Conservation (phyloP, 2,797 vertebrate species). For the Sebastes steindachneri region DNA sequence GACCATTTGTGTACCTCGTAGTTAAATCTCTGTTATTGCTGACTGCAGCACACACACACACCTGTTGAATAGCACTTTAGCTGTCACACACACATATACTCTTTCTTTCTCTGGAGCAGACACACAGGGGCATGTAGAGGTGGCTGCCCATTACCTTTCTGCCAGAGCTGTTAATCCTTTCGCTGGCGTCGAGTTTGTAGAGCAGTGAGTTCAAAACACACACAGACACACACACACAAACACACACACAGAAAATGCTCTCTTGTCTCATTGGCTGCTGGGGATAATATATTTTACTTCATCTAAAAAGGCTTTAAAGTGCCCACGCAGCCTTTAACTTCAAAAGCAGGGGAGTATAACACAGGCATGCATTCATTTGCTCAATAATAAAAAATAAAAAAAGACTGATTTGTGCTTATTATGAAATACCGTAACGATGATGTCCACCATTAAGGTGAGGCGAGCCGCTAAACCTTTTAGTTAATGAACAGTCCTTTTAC, state of each 20-base stretch:
- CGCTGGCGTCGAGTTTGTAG: constrained; percentile 18
- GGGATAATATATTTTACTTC: constrained; percentile 48
- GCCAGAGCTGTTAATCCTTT: constrained; percentile 41
- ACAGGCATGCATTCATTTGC: constrained; percentile 30
- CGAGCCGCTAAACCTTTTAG: too few species aligned
- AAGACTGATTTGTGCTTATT: not conserved
- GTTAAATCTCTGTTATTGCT: constrained; percentile 44
- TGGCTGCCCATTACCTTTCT: constrained; percentile 44
- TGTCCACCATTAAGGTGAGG: not conserved
- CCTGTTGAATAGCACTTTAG: constrained; percentile 54
- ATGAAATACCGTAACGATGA: not conserved
- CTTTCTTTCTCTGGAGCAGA: not conserved
- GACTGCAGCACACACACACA: constrained; percentile 44
- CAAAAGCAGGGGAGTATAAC: constrained; percentile 35
- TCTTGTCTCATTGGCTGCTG: constrained; percentile 21
- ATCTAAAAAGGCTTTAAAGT: constrained; percentile 49
- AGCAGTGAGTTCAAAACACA: constrained; percentile 24
- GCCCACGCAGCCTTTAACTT: constrained; percentile 45
- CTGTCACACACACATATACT: constrained; percentile 27
- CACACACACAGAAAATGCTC: not conserved
- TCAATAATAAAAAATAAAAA: constrained; percentile 17
- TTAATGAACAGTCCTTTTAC: not conserved
- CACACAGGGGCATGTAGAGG: constrained; percentile 36
- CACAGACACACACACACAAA: constrained; percentile 7
- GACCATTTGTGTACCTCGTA: constrained; percentile 13